A percentile compares a stretch with the other conserved stretches of the same genome.
Conservation (phyloP, 2,888 invertebrate species). For the Clunio marinus region DNA sequence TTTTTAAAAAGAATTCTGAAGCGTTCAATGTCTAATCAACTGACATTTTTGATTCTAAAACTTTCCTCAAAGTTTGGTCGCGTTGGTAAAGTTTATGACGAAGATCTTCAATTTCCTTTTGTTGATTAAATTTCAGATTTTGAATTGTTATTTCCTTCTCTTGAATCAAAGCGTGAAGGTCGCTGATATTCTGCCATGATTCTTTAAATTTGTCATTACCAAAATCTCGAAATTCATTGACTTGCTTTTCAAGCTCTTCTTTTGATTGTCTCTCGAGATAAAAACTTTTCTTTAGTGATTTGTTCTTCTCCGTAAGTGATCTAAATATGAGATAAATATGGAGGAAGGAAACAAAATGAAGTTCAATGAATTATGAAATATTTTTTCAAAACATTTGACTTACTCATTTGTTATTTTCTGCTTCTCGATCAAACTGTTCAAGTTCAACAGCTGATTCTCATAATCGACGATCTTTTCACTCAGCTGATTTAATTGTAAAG, state of each 20-base stretch:
- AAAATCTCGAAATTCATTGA: conserved; percentile 42
- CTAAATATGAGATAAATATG: conserved; percentile 16
- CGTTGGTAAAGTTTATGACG: conserved; percentile 48
- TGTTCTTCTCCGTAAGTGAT: conserved; percentile 42
- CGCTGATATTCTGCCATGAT: conserved; percentile 48
- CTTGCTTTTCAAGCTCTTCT: conserved; percentile 46
- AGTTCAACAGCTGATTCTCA: conserved; percentile 41
- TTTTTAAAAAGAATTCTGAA: too few species aligned
- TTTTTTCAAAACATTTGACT: conserved; percentile 36
- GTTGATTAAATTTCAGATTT: conserved; percentile 47
- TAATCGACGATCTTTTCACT: conserved; percentile 28
- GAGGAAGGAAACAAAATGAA: background rate
- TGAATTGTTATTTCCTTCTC: conserved; percentile 50
- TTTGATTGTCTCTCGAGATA: conserved; percentile 47
- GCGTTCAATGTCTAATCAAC: too few species aligned
- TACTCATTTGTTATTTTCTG: conserved; percentile 42
- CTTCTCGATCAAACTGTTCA: conserved; percentile 44
- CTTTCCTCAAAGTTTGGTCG: conserved; percentile 49
- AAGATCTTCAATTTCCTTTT: conserved; percentile 48
- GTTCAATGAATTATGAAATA: too few species aligned
- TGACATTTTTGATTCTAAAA: conserved; percentile 43
- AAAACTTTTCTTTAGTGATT: conserved; percentile 44
- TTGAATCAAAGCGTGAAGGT: conserved; percentile 48
- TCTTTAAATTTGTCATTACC: conserved; percentile 45
- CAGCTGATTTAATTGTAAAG: conserved; percentile 40